Evolutionary conservation across 2,888 invertebrate species (phyloP), one percentile per base, ranked within the genome.

Genomic region (Odontothrips loti): DNA sequence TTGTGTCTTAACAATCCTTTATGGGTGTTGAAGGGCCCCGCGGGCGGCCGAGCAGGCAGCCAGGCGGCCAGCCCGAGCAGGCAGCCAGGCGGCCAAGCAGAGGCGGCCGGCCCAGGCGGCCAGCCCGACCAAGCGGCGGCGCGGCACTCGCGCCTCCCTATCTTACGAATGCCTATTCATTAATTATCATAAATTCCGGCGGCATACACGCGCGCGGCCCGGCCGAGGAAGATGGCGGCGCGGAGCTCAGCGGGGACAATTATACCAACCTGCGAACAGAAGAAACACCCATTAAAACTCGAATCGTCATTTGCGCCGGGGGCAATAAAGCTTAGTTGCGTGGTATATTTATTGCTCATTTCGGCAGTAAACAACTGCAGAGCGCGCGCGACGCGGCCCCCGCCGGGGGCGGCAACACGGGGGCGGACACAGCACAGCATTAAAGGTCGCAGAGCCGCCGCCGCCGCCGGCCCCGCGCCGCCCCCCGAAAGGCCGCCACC

Each of bases 311-410:
- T 75, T 75, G 68, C 68, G 68, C 68, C 12, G 68, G 12, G 68
- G 27, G 68, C 68, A 75, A 75, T 75, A 75, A 75, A 75, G 68
- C 68, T 75, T 75, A 75, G 68, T 75, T 27, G 68, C 68, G 68
- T 27, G 68, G 68, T 75, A 75, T 75, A 75, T 75, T 75, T 75
- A 75, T 75, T 75, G 68, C 68, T 75, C 68, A 75, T 75, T 75
- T 75, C 68, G 68, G 68, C 68, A 75, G 68, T 75, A 75, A 75
- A 75, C 68, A 75, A 75, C 68, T 75, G 68, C 11, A 27, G 27
- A 75, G 68, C 58, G 20, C 12, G 58, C 12, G 58, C 3, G 51
- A 51, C n/a, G n/a, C n/a, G n/a, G n/a, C n/a, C n/a, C n/a, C n/a
- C n/a, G n/a, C n/a, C n/a, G n/a, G n/a, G n/a, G n/a, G n/a, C n/a